Evolutionary conservation across 2,113 vertebrate genomes (phyloP), one percentile per base, ranked within the genome.

Genomic region (Datnioides undecimradiatus): DNA sequence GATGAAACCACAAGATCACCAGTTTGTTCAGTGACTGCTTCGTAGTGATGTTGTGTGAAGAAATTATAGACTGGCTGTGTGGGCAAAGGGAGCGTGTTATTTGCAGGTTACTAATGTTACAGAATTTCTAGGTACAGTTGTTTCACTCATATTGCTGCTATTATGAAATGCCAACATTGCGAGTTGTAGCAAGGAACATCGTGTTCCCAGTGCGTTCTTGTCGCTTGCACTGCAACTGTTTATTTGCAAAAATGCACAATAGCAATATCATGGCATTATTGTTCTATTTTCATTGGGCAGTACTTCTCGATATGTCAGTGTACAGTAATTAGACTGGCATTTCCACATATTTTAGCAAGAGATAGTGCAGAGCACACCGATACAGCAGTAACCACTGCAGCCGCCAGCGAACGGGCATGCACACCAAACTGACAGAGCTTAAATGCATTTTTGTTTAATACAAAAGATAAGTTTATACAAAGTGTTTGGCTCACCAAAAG

Each of bases 71-170:
- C 36, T 8, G 19, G 6, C 16, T 48, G 55, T 51, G 31, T 68
- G 40, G 16, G 71, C n/a, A 40, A 49, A 51, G 6, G 49, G 33
- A 58, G 5, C 7, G 29, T 25, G 38, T 10, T 55, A 23, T 75
- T 54, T 57, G 19, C 45, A 74, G n/a, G 34, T 48, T 64, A 58
- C 34, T 23, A 38, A 43, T 52, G 41, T n/a, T 21, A 68, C 27
- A 60, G 3, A 25, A 29, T 46, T 63, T 40, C 38, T 23, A 5
- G 14, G 27, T 45, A 17, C 75, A 51, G 17, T 43, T 41, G 6
- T 57, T 40, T 55, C 40, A 7, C 19, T 41, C 19, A 41, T 27
- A 19, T 70, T 41, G 49, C 9, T 34, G 57, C 12, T 41, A 40
- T 31, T 76, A 63, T 23, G 46, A 55, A 51, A 43, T 69, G 11